A percentile compares a stretch with the other conserved stretches of the same genome.
Evolutionary conservation across 37 sponge, comb jelly and placozoan genomes (phyloP).

Genomic region (Lycopodina hypogea): DNA sequence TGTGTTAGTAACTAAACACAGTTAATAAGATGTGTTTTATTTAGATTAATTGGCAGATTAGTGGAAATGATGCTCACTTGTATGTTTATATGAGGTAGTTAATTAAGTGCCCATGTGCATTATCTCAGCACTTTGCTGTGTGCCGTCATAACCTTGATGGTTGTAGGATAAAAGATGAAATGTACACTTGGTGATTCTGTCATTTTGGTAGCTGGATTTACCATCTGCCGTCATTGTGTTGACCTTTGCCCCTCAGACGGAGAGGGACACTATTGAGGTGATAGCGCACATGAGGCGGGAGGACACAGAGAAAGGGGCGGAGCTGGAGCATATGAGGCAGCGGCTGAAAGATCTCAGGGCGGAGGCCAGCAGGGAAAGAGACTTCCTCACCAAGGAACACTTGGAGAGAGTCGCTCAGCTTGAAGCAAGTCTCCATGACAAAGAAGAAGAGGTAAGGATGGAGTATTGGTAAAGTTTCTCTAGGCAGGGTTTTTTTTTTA

Average conservation of each 20-base stretch:
- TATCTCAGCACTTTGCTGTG: neutral
- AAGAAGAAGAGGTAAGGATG: constrained; percentile 47
- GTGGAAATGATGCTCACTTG: too few species aligned
- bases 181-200: too few species aligned
- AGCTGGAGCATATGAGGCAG: constrained; percentile 26
- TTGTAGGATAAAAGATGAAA: too few species aligned
- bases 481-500: neutral
- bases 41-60: too few species aligned
- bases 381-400: constrained; percentile 32
- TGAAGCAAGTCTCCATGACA: constrained; percentile 34
- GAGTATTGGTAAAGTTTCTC: too few species aligned
- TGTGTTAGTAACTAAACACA: neutral
- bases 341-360: constrained; percentile 67
- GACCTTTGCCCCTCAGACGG: constrained; percentile 71
- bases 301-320: constrained; percentile 64
- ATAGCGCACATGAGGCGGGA: constrained; percentile 88
- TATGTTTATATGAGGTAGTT: too few species aligned
- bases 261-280: constrained; percentile 94
- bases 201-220: too few species aligned
- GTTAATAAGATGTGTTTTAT: too few species aligned
- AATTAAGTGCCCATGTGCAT: too few species aligned
- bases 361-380: constrained; percentile 62
- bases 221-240: too few species aligned
- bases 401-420: constrained; percentile 20
- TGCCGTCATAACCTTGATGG: neutral